These are phyloP conservation scores for Acrocyrtus sp. DNA, from an alignment of 2,888 invertebrate genomes.

Conservation along the genomic window DNA sequence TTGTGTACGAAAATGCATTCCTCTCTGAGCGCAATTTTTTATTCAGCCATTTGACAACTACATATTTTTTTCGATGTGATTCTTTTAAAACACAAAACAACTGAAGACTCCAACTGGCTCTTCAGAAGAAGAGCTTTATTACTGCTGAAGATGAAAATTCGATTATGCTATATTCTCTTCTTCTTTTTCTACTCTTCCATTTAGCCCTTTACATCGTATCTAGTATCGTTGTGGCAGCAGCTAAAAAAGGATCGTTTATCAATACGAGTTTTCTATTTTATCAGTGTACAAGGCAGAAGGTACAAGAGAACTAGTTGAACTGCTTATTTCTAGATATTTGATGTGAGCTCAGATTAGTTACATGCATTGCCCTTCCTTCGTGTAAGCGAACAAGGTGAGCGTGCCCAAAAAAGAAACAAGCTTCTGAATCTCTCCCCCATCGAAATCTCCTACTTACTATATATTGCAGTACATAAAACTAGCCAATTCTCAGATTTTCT, in stretches of 20 bases:
- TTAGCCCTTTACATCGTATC: not conserved
- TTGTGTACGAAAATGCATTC: no score
- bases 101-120: no score
- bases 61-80: no score
- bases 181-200: not conserved
- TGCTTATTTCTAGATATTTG: constrained; percentile 8
- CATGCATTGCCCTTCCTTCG: no score
- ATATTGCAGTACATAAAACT: no score
- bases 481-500: no score
- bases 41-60: no score
- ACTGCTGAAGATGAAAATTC: no score
- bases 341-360: not conserved
- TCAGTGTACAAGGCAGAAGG: not conserved
- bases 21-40: no score
- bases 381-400: constrained; percentile 46
- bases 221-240: not conserved
- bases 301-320: constrained; percentile 10
- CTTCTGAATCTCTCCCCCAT: constrained; percentile 10
- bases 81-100: no score
- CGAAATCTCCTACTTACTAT: no score
- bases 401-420: constrained; percentile 43
- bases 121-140: no score
- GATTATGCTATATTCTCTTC: constrained; percentile 16
- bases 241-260: constrained; percentile 23
- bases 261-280: constrained; percentile 5